These are phyloP conservation scores for Dascillus cervinus DNA, from an alignment of 2,888 invertebrate species.

Conservation along the genomic window DNA sequence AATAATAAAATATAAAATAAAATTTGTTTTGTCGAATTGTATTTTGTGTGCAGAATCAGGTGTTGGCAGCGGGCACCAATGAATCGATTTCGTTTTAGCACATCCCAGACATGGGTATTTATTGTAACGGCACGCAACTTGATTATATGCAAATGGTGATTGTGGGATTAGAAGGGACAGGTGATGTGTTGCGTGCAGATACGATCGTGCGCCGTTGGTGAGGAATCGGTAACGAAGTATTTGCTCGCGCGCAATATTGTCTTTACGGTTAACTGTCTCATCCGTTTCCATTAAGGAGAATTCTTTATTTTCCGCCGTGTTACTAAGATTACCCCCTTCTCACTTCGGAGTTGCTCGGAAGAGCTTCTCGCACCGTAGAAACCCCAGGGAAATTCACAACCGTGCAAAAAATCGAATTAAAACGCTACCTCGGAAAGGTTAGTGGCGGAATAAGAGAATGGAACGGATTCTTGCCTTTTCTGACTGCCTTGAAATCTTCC, in stretches of 20 bases:
- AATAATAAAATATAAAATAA: too few species aligned
- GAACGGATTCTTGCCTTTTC: slow-evolving; percentile 14
- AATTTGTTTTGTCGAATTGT: too few species aligned
- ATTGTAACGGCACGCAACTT: neutral
- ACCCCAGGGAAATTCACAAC: slow-evolving; percentile 23
- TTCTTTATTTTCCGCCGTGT: slow-evolving; percentile 16
- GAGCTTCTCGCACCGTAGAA: slow-evolving; percentile 15
- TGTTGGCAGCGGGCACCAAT: too few species aligned
- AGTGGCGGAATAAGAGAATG: slow-evolving; percentile 16
- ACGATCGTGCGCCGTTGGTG: slow-evolving; percentile 1
- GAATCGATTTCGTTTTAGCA: too few species aligned
- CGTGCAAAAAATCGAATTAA: slow-evolving; percentile 25
- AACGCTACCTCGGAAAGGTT: slow-evolving; percentile 19
- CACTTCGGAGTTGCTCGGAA: slow-evolving; percentile 13
- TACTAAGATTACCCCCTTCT: slow-evolving; percentile 14
- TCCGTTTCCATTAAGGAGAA: slow-evolving; percentile 18
- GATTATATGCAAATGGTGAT: slow-evolving; percentile 3
- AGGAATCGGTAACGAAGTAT: slow-evolving; percentile 9
- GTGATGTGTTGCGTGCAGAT: slow-evolving; percentile 2
- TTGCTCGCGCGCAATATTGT: slow-evolving; percentile 11
- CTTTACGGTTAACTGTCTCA: slow-evolving; percentile 15
- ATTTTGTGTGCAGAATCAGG: too few species aligned
- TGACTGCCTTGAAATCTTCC: slow-evolving; percentile 15
- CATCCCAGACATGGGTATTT: too few species aligned
- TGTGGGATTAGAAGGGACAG: slow-evolving; percentile 4